Conservation (phyloP, 2,113 vertebrate species). For the Dipodomys merriami region DNA sequence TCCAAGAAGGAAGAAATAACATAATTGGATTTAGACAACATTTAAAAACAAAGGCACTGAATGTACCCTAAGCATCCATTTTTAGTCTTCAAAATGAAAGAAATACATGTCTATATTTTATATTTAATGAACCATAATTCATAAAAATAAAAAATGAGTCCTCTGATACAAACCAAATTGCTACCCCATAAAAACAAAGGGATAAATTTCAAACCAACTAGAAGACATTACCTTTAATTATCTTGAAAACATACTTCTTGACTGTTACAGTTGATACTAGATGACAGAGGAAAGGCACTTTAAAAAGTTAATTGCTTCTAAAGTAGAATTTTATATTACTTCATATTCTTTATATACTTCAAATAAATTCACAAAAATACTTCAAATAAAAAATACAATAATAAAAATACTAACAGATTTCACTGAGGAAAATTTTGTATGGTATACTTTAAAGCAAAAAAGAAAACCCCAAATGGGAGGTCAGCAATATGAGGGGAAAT, state of each 20-base stretch:
- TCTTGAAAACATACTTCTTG: background rate
- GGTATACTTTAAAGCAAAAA: background rate
- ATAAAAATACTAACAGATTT: background rate
- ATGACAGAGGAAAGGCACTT: background rate
- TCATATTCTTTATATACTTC: background rate
- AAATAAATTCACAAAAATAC: background rate
- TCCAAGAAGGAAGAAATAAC: background rate
- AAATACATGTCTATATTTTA: background rate
- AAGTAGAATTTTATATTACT: background rate
- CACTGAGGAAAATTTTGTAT: background rate
- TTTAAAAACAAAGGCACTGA: background rate
- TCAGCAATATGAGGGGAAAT: background rate
- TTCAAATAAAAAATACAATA: background rate
- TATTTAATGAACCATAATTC: background rate
- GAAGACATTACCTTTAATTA: background rate
- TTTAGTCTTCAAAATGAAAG: background rate
- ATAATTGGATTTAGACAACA: background rate
- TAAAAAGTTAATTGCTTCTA: background rate
- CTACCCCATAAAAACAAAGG: background rate
- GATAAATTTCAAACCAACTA: background rate
- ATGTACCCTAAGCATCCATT: background rate
- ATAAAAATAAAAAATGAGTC: background rate
- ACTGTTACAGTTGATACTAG: background rate
- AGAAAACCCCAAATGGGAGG: background rate
- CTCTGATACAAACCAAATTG: background rate